phyloP scores from a whole-genome alignment of 2,797 vertebrate species.

The Uromys caudimaculatus region DNA sequence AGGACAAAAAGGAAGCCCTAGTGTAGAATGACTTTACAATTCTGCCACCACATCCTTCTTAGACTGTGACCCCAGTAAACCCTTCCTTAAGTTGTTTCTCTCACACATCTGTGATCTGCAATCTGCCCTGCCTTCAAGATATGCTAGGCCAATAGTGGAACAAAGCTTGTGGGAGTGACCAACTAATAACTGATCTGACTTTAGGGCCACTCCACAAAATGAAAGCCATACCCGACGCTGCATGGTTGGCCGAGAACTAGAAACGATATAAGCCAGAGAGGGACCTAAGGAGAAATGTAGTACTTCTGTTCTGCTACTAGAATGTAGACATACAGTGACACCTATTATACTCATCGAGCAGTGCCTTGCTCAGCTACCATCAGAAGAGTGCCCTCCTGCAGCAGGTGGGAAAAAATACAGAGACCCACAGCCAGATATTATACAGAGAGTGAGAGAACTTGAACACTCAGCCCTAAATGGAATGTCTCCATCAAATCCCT shows the following conservation, averaged over 20 bases:
- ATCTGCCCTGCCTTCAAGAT: neutral
- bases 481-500: neutral
- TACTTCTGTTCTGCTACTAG: neutral
- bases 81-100: neutral
- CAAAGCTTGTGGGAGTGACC: neutral
- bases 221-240: neutral
- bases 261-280: neutral
- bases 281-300: neutral
- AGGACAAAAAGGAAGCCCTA: neutral
- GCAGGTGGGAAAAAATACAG: neutral
- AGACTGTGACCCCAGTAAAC: neutral
- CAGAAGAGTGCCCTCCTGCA: neutral
- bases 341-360: neutral
- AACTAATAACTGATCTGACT: neutral
- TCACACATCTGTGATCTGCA: neutral
- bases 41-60: neutral
- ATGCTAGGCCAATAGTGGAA: neutral
- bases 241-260: neutral
- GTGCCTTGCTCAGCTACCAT: neutral
- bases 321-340: neutral
- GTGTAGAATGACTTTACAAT: neutral
- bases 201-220: neutral
- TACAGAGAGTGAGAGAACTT: neutral
- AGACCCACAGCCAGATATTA: too few relatives aligned
- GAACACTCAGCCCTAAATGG: neutral